A percentile compares a stretch with the other conserved stretches of the same genome.
These are phyloP conservation scores for Otus sunia DNA, from an alignment of 2,113 vertebrate genomes.

Conservation along the genomic window DNA sequence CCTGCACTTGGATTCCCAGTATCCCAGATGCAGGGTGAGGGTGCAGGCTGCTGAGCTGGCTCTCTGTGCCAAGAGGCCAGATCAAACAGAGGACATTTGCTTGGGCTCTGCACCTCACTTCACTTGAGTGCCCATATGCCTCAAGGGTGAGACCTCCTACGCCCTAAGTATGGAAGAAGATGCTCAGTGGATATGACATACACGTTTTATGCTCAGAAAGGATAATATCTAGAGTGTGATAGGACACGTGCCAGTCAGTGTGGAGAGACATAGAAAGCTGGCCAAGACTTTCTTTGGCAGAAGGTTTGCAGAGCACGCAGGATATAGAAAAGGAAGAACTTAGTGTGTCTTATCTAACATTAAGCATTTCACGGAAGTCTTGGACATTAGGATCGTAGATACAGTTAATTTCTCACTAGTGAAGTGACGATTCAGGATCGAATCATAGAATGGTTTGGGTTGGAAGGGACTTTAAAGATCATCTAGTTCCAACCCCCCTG, in stretches of 20 bases:
- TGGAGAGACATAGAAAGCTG: not conserved
- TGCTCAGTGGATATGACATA: not conserved
- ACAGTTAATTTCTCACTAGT: not conserved
- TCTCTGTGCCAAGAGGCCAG: not conserved
- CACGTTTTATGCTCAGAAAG: not conserved
- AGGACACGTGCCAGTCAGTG: not conserved
- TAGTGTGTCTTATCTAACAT: not conserved
- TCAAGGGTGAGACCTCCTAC: not conserved
- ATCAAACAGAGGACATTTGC: not conserved
- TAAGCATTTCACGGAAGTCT: not conserved
- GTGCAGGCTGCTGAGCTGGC: not conserved
- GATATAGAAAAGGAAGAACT: not conserved
- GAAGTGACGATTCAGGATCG: not conserved
- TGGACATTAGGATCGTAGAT: not conserved
- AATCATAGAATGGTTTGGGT: not conserved
- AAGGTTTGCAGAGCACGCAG: not conserved
- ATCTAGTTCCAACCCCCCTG: not conserved
- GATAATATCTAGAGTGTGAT: not conserved
- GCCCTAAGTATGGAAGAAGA: not conserved
- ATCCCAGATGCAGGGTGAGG: not conserved
- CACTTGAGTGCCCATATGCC: not conserved
- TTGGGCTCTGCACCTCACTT: not conserved
- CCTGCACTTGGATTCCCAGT: not conserved
- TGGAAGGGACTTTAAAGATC: not conserved
- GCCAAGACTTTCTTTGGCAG: not conserved